Evolutionary conservation across 2,888 invertebrate species (phyloP), one percentile per base, ranked within the genome.

Genomic region (Venusia cambrica): DNA sequence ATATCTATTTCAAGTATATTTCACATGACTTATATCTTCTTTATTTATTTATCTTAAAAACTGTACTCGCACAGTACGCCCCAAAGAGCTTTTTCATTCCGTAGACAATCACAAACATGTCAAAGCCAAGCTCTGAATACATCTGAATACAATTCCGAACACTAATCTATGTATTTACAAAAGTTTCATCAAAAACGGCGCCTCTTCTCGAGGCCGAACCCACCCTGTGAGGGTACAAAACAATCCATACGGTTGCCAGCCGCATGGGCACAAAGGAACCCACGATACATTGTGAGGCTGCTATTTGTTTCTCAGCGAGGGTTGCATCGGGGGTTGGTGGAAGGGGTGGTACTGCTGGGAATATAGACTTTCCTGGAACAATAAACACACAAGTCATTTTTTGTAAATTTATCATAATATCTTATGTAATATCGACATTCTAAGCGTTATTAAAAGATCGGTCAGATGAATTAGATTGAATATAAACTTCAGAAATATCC

Each of bases 321-420:
- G 72, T 49, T 80, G 83, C 71, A 76, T 69, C 1, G 75, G 72
- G 2, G 87, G 87, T 41, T 84, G 83, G 42, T 87, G 87, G 66
- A 81, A 83, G 2, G 85, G 84, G 29, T 87, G 87, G 37, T 80
- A 76, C 56, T 79, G 83, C 18, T 80, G 60, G 1, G 83, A 69
- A 32, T 75, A 60, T 41, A 87, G 57, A 30, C 64, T 76, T 46
- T 81, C 80, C 87, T 87, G 71, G 4, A 73, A 75, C 32, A 42
- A 35, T 37, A 42, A 22, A 9, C n/a, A 6, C 4, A 1, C n/a
- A 30, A n/a, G 17, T 15, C 9, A 1, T 2, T 4, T 6, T 4
- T 3, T 20, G 3, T 10, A 10, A 15, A 26, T 21, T 7, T 20
- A 16, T n/a, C 4, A 16, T 8, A 21, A 14, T 1, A 7, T n/a